These are phyloP conservation scores for Castor canadensis DNA, from an alignment of 2,113 vertebrate species.

Conservation along the genomic window DNA sequence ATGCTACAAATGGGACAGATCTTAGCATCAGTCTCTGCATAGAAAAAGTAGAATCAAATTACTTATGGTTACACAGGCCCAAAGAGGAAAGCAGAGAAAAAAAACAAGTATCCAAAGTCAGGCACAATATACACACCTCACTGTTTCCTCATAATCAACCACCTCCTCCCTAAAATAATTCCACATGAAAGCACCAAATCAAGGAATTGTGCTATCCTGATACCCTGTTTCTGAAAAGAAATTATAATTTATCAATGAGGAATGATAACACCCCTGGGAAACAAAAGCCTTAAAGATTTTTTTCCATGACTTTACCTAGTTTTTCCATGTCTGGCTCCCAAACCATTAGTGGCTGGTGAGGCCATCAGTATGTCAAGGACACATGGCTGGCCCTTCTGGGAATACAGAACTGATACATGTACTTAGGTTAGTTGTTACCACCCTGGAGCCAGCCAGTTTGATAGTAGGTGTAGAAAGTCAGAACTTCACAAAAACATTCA, in stretches of 20 bases:
- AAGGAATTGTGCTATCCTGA: neutral
- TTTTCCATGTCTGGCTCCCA: neutral
- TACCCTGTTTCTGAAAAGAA: neutral
- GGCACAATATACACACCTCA: neutral
- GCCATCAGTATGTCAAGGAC: neutral
- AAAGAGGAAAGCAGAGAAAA: no score
- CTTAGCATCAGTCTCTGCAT: neutral
- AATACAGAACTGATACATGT: neutral
- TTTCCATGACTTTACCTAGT: neutral
- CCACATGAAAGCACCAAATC: neutral
- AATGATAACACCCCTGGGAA: neutral
- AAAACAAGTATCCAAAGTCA: neutral
- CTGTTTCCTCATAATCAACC: neutral
- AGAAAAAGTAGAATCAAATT: neutral
- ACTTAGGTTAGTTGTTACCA: neutral
- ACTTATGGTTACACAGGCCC: neutral
- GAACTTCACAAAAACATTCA: neutral
- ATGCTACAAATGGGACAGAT: neutral
- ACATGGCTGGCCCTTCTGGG: neutral
- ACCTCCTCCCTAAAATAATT: conserved; percentile 2
- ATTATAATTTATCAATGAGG: neutral
- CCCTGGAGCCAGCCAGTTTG: neutral
- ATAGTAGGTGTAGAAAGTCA: conserved; percentile 26
- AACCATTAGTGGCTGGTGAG: neutral
- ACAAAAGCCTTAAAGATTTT: neutral